A percentile compares a stretch with the other conserved stretches of the same genome.
phyloP scores from a whole-genome alignment of 2,888 invertebrate species.

The Sphecodes monilicornis region DNA sequence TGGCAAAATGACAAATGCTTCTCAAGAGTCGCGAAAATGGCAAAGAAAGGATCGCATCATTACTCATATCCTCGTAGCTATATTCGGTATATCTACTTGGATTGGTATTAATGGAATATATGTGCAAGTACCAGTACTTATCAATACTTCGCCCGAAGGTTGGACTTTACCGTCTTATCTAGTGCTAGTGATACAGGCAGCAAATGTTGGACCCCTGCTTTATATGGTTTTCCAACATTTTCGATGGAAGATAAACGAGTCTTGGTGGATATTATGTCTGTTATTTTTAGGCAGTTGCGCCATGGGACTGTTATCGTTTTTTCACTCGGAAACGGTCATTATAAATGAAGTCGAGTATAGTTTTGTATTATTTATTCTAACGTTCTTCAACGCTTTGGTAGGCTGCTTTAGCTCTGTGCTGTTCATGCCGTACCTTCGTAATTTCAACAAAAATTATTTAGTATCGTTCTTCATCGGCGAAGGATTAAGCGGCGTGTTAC shows the following conservation, averaged over 20 bases:
- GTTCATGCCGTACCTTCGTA: slow-evolving; percentile 93
- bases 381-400: slow-evolving; percentile 89
- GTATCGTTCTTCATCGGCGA: slow-evolving; percentile 94
- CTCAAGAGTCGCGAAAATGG: not conserved
- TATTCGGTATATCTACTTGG: slow-evolving; percentile 94
- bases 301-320: slow-evolving; percentile 87
- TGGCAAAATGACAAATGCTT: slow-evolving; percentile 36
- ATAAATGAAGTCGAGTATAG: slow-evolving; percentile 86
- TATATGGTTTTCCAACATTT: slow-evolving; percentile 87
- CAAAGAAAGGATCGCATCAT: slow-evolving; percentile 60
- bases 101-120: slow-evolving; percentile 94
- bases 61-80: slow-evolving; percentile 89
- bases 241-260: slow-evolving; percentile 85
- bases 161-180: slow-evolving; percentile 94
- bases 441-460: slow-evolving; percentile 90
- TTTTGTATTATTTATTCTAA: slow-evolving; percentile 87
- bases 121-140: slow-evolving; percentile 93
- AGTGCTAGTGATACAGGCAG: slow-evolving; percentile 91
- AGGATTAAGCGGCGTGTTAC: slow-evolving; percentile 92
- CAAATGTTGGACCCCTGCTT: slow-evolving; percentile 91
- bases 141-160: slow-evolving; percentile 91
- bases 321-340: slow-evolving; percentile 86
- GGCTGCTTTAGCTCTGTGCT: slow-evolving; percentile 95
- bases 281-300: slow-evolving; percentile 86
- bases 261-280: slow-evolving; percentile 85